Conservation (phyloP, 1,140 invertebrate genomes). For the Drosophila lacertosa region DNA sequence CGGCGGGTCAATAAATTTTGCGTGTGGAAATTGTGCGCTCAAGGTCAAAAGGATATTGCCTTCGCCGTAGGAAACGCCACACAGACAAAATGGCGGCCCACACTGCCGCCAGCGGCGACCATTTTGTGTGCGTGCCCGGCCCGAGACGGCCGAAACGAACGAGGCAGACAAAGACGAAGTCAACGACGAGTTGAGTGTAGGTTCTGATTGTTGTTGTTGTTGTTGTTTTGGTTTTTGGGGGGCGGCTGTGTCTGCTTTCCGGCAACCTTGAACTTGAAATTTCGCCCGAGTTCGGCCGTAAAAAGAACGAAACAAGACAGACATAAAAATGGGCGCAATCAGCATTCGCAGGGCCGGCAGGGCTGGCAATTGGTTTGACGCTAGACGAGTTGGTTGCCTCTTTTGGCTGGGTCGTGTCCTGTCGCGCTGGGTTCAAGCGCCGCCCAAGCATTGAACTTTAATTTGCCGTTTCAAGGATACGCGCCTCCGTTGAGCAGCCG, state of each 20-base stretch:
- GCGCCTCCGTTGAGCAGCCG: conserved; percentile 40
- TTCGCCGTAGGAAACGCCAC: conserved; percentile 64
- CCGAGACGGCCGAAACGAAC: neutral
- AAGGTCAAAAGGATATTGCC: conserved; percentile 84
- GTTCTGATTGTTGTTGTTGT: neutral
- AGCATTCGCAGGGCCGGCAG: conserved; percentile 16
- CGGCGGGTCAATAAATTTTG: conserved; percentile 81
- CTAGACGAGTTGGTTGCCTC: conserved; percentile 43
- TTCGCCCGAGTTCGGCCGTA: conserved; percentile 66
- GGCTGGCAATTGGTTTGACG: conserved; percentile 1
- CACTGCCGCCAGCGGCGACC: conserved; percentile 24
- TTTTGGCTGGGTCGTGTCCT: conserved; percentile 37
- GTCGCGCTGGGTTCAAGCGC: conserved; percentile 63
- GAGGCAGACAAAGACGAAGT: conserved; percentile 61
- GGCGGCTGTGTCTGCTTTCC: conserved; percentile 64
- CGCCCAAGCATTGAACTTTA: conserved; percentile 77
- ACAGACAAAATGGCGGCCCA: conserved; percentile 63
- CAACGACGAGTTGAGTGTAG: conserved; percentile 28
- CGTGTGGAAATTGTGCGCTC: conserved; percentile 80
- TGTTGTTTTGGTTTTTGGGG: conserved; percentile 26
- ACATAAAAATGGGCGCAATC: conserved; percentile 55
- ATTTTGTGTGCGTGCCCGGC: conserved; percentile 56
- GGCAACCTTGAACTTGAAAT: conserved; percentile 81
- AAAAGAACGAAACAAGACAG: conserved; percentile 32
- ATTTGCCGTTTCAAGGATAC: conserved; percentile 73